Percentiles rank a stretch among this genome's conserved stretches.
phyloP scores from a whole-genome alignment of 2,113 vertebrate species.

The Myrmecobius fasciatus region DNA sequence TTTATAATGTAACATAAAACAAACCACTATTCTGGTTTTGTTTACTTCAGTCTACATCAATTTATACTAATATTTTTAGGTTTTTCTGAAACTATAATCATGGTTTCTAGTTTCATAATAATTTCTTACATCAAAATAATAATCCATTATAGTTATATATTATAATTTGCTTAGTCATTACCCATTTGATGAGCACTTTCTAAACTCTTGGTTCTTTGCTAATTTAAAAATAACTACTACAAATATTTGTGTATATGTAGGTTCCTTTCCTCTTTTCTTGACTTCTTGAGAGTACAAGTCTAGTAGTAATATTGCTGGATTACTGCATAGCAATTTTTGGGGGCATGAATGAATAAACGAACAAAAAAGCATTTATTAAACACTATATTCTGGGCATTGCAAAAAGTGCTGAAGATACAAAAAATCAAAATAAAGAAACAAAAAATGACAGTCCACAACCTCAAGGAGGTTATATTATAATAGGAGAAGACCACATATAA shows the following conservation, averaged over 20 bases:
- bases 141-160: neutral
- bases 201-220: neutral
- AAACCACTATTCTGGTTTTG: neutral
- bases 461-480: neutral
- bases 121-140: neutral
- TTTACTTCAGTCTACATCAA: neutral
- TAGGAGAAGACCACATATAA: neutral
- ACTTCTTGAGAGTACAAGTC: neutral
- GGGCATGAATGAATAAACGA: neutral
- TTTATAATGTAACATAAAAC: neutral
- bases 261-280: neutral
- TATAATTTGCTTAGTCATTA: neutral
- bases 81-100: neutral
- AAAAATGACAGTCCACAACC: no score
- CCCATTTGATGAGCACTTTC: neutral
- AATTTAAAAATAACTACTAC: neutral
- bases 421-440: no score
- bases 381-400: neutral
- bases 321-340: neutral
- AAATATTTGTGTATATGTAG: neutral
- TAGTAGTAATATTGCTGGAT: neutral
- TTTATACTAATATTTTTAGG: neutral
- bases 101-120: no score
- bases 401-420: neutral
- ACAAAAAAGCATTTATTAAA: neutral